Evolutionary conservation across 2,797 vertebrate genomes (phyloP).

Genomic region (Schizopygopsis pylzovi): DNA sequence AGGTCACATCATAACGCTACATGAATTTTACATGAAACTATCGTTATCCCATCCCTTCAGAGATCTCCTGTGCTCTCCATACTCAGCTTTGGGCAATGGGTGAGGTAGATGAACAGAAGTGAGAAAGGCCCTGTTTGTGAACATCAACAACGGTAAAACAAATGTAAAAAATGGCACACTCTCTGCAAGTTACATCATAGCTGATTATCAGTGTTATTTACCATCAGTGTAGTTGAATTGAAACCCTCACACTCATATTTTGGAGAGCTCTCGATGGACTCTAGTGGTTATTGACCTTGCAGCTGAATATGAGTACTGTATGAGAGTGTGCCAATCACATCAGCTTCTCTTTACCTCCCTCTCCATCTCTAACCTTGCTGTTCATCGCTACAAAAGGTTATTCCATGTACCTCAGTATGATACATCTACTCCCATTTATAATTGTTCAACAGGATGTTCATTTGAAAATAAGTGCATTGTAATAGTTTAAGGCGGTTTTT

Average conservation of each 20-base stretch:
- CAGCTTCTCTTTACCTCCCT: conserved; percentile 9
- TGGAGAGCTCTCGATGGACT: conserved; percentile 15
- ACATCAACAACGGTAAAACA: conserved; percentile 7
- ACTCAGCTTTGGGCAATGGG: not conserved
- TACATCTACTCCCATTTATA: not conserved
- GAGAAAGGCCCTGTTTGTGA: not conserved
- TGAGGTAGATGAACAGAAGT: not conserved
- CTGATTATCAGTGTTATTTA: conserved; percentile 14
- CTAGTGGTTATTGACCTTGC: conserved; percentile 33
- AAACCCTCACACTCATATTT: not conserved
- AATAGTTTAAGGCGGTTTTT: not conserved
- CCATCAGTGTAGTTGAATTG: conserved; percentile 13
- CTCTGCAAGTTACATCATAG: not conserved
- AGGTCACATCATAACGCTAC: conserved; percentile 70
- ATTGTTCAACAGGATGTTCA: not conserved
- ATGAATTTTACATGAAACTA: conserved; percentile 78
- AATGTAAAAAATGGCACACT: not conserved
- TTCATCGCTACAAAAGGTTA: not conserved
- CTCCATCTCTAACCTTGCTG: not conserved
- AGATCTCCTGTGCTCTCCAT: conserved; percentile 16
- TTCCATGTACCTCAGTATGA: not conserved
- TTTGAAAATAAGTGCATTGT: not conserved
- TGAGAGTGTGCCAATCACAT: conserved; percentile 1
- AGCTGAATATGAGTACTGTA: not conserved
- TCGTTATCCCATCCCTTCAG: conserved; percentile 57